phyloP scores from a whole-genome alignment of 2,888 invertebrate species.

The Pseudococcus jackbeardsleyi region DNA sequence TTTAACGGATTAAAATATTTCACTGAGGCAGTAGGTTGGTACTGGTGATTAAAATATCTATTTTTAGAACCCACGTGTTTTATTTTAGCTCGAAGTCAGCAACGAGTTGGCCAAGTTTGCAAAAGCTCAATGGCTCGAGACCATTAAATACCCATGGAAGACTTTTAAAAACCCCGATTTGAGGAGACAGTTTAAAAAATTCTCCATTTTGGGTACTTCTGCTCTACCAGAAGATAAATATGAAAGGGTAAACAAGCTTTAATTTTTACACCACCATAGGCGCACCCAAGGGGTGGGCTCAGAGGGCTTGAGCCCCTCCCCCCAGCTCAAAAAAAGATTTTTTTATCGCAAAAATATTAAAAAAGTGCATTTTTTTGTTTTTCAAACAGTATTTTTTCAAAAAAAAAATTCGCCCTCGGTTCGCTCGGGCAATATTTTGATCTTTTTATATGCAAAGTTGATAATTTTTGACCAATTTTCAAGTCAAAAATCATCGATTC shows the following conservation, averaged over 20 bases:
- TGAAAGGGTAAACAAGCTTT: slow-evolving; percentile 70
- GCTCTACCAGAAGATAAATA: slow-evolving; percentile 77
- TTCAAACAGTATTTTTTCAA: too few relatives aligned
- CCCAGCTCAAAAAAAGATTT: too few relatives aligned
- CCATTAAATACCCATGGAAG: slow-evolving; percentile 80
- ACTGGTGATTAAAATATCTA: slow-evolving; percentile 15
- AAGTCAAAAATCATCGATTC: too few relatives aligned
- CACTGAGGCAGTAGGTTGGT: slow-evolving; percentile 13
- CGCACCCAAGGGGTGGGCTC: too few relatives aligned
- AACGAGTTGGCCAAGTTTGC: slow-evolving; percentile 72
- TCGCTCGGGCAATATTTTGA: too few relatives aligned
- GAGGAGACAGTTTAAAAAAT: slow-evolving; percentile 81
- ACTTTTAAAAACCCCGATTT: slow-evolving; percentile 78
- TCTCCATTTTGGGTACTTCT: slow-evolving; percentile 80
- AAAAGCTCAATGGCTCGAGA: slow-evolving; percentile 78
- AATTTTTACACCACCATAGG: too few relatives aligned
- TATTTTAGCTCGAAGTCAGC: slow-evolving; percentile 50
- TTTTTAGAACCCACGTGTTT: neutral
- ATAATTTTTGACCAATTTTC: too few relatives aligned
- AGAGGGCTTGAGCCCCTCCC: too few relatives aligned
- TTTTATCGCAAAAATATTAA: too few relatives aligned
- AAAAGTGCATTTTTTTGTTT: too few relatives aligned
- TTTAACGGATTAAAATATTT: neutral
- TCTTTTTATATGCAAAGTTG: too few relatives aligned
- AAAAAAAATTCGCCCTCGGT: too few relatives aligned